A percentile compares a stretch with the other conserved stretches of the same genome.
These are phyloP conservation scores for Nothoprocta pentlandii DNA, from an alignment of 2,113 vertebrate species.

Conservation along the genomic window DNA sequence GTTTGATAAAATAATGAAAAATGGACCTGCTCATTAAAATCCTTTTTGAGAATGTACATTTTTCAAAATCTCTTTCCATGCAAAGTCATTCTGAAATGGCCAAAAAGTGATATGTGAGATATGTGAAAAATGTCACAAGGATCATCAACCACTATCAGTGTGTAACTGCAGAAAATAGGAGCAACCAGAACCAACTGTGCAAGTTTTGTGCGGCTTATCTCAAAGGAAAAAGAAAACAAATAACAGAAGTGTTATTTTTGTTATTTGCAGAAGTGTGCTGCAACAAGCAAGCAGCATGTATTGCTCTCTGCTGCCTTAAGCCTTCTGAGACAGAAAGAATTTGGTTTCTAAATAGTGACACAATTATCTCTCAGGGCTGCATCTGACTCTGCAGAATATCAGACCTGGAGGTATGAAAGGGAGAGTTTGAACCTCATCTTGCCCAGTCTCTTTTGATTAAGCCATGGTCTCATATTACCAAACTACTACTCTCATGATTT, in stretches of 20 bases:
- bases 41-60: background rate
- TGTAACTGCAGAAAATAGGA: slow-evolving; percentile 5
- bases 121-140: background rate
- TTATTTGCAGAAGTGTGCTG: background rate
- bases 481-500: slow-evolving; percentile 13
- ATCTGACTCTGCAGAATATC: background rate
- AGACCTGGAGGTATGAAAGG: slow-evolving; percentile 19
- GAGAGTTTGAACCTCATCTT: background rate
- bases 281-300: background rate
- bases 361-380: background rate
- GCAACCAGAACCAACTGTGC: background rate
- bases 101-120: background rate
- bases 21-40: background rate
- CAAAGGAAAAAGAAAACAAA: slow-evolving; percentile 19
- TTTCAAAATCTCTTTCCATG: background rate
- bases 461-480: background rate
- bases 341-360: background rate
- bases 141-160: background rate
- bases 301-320: background rate
- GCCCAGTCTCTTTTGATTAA: background rate
- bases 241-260: background rate
- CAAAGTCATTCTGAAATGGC: background rate
- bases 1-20: background rate
- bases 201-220: background rate
- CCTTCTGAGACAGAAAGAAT: background rate